phyloP scores from a whole-genome alignment of 1,140 invertebrate genomes.

The Drosophila rhopaloa region DNA sequence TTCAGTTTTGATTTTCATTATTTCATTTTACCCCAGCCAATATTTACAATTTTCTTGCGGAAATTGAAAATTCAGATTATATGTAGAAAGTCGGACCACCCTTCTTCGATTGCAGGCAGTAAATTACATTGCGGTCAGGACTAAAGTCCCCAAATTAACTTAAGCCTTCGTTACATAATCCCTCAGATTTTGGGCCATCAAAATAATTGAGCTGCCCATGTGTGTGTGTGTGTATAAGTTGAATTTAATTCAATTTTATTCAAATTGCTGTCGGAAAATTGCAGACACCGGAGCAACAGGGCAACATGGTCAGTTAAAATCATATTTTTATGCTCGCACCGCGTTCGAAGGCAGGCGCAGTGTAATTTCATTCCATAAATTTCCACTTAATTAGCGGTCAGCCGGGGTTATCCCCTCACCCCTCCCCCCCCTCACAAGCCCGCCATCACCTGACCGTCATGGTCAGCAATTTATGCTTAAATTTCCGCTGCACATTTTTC shows the following conservation, averaged over 20 bases:
- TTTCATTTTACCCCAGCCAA: neutral
- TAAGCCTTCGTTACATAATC: constrained; percentile 37
- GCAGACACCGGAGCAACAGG: constrained; percentile 29
- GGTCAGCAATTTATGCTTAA: constrained; percentile 78
- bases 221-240: constrained; percentile 14
- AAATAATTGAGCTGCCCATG: constrained; percentile 56
- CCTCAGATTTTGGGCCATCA: constrained; percentile 50
- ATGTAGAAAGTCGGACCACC: neutral
- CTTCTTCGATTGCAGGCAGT: constrained; percentile 9
- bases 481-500: constrained; percentile 81
- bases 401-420: constrained; percentile 15
- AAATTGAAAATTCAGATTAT: constrained; percentile 33
- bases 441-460: constrained; percentile 32
- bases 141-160: constrained; percentile 41
- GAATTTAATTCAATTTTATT: constrained; percentile 79
- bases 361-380: constrained; percentile 81
- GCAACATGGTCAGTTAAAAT: constrained; percentile 51
- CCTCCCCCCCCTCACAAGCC: neutral
- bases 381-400: constrained; percentile 78
- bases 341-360: constrained; percentile 34
- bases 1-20: constrained; percentile 6
- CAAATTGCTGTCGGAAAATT: constrained; percentile 74
- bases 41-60: constrained; percentile 24
- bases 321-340: constrained; percentile 69
- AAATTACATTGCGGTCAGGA: constrained; percentile 50